Conservation (phyloP, 1,140 invertebrate genomes). For the Dreissena polymorpha region DNA sequence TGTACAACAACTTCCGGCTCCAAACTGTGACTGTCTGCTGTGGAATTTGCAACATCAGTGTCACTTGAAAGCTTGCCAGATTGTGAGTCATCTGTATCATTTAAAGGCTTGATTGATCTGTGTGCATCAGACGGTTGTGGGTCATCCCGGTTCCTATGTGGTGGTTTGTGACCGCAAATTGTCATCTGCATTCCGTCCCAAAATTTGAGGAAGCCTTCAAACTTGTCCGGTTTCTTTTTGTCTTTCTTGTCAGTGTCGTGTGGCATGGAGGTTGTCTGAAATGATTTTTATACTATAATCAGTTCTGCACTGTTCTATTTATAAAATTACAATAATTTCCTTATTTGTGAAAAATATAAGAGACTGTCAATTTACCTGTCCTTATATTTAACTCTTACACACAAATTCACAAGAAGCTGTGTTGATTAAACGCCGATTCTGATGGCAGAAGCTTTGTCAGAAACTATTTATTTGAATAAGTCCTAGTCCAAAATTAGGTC, state of each 20-base stretch:
- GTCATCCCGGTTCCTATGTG: slow-evolving; percentile 19
- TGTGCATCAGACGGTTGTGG: neutral
- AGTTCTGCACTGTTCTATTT: no score
- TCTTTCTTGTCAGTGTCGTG: slow-evolving; percentile 7
- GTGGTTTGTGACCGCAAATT: slow-evolving; percentile 78
- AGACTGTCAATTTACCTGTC: no score
- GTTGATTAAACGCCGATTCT: no score
- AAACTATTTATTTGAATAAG: no score
- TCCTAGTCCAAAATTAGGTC: no score
- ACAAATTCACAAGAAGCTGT: no score
- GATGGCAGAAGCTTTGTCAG: no score
- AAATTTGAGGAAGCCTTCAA: slow-evolving; percentile 77
- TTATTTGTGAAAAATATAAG: no score
- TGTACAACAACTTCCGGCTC: slow-evolving; percentile 31
- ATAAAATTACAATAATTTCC: neutral
- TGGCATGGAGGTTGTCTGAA: neutral
- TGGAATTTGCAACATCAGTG: slow-evolving; percentile 4
- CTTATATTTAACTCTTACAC: no score
- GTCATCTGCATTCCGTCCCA: slow-evolving; percentile 81
- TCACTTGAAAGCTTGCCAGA: neutral
- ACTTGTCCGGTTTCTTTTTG: slow-evolving; percentile 59
- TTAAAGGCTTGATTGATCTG: slow-evolving; percentile 4
- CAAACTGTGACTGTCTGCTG: neutral
- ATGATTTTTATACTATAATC: neutral
- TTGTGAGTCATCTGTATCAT: slow-evolving; percentile 20